Conservation (phyloP, 2,113 vertebrate genomes). For the Lamprologus sp. region DNA sequence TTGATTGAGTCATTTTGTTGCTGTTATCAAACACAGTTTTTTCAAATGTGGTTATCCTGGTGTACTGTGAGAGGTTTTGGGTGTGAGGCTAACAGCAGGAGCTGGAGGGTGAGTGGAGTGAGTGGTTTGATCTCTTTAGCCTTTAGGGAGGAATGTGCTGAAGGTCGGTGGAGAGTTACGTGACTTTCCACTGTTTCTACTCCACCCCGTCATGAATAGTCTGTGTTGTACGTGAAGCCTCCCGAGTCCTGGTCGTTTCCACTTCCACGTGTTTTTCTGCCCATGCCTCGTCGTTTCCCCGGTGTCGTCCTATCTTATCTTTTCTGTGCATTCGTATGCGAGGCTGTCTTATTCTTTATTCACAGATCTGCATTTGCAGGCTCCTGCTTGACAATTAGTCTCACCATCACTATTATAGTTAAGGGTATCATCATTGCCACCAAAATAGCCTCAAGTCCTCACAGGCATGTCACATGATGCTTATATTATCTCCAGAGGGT, state of each 20-base stretch:
- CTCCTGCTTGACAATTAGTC: not conserved
- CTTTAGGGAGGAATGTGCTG: slow-evolving; percentile 34
- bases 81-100: not conserved
- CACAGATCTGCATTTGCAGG: not conserved
- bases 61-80: not conserved
- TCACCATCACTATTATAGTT: not conserved
- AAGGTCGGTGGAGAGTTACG: not conserved
- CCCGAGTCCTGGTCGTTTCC: not conserved
- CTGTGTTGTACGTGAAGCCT: not conserved
- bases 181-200: not conserved
- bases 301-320: not conserved
- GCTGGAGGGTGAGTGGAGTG: not conserved
- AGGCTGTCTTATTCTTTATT: not conserved
- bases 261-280: not conserved
- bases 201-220: not conserved
- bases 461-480: slow-evolving; percentile 5
- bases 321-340: not conserved
- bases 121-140: slow-evolving; percentile 1
- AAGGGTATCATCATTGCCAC: not conserved
- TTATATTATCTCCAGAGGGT: not conserved
- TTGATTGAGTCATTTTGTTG: not conserved
- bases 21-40: not conserved
- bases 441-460: not conserved
- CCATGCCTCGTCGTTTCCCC: not conserved
- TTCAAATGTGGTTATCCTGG: not conserved